Percentiles rank a stretch among this genome's conserved stretches.
Evolutionary conservation across 1,140 invertebrate species (phyloP).

Genomic region (Diabrotica undecimpunctata): DNA sequence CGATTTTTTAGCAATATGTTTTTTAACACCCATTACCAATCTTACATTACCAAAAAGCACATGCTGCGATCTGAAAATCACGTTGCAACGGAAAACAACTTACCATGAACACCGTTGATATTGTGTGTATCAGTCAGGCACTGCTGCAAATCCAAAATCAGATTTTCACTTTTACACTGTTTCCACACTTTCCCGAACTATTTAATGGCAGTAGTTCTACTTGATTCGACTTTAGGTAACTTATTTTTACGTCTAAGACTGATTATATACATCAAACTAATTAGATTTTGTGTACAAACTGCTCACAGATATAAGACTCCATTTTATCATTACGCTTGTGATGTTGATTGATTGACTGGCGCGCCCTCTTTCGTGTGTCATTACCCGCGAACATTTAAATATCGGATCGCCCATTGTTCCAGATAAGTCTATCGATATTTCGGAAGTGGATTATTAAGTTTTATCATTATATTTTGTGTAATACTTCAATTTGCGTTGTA

Average conservation of each 20-base stretch:
- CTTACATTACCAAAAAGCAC: constrained; percentile 1
- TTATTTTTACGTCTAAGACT: constrained; percentile 34
- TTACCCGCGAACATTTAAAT: constrained; percentile 26
- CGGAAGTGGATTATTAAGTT: background rate
- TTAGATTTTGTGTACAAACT: constrained; percentile 44
- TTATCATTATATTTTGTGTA: too few species aligned
- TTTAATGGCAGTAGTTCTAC: constrained; percentile 29
- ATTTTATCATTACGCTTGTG: constrained; percentile 49
- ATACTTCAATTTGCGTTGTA: too few species aligned
- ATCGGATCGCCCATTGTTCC: constrained; percentile 29
- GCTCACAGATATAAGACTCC: constrained; percentile 46
- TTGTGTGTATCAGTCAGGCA: constrained; percentile 23
- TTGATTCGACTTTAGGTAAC: constrained; percentile 34
- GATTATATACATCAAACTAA: constrained; percentile 37
- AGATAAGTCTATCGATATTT: constrained; percentile 32
- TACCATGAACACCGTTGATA: constrained; percentile 40
- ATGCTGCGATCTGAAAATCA: constrained; percentile 14
- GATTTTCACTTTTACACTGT: constrained; percentile 30
- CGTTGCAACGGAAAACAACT: constrained; percentile 30
- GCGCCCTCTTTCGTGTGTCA: constrained; percentile 32
- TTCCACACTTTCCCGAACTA: constrained; percentile 30
- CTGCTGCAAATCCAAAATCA: constrained; percentile 15
- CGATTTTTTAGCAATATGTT: constrained; percentile 5
- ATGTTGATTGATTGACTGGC: constrained; percentile 26
- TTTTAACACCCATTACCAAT: background rate